Evolutionary conservation across 2,113 vertebrate genomes (phyloP).

Genomic region (Pongo pygmaeus): DNA sequence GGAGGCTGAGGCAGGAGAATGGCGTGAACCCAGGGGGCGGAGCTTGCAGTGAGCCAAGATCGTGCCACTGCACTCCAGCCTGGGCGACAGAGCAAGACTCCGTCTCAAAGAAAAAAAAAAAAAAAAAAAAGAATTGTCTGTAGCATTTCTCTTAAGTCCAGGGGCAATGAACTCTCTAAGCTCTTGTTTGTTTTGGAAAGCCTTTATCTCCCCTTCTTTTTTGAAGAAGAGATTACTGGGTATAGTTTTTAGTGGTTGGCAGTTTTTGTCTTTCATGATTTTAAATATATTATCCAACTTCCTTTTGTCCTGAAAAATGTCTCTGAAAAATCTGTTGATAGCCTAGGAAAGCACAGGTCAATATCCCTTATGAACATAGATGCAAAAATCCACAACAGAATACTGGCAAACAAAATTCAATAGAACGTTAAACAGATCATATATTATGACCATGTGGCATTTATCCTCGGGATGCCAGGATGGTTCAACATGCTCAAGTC

Average conservation of each 20-base stretch:
- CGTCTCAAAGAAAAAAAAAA: too few relatives aligned
- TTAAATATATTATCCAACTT: neutral
- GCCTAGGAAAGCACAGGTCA: neutral
- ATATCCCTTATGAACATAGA: neutral
- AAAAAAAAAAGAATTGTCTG: neutral
- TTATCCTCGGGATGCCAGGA: neutral
- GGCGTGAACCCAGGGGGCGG: too few relatives aligned
- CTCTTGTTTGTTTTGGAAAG: neutral
- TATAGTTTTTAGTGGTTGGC: neutral
- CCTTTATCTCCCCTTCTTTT: neutral
- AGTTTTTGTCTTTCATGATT: neutral
- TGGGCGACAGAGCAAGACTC: too few relatives aligned
- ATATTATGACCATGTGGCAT: neutral
- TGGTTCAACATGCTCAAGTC: neutral
- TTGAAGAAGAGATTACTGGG: neutral
- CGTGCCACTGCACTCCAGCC: too few relatives aligned
- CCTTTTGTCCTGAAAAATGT: neutral
- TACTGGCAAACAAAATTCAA: neutral
- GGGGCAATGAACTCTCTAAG: neutral
- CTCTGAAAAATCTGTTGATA: neutral
- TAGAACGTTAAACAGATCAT: neutral
- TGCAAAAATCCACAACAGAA: neutral
- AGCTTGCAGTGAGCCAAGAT: too few relatives aligned
- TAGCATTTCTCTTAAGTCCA: neutral
- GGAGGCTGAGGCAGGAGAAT: too few relatives aligned